These are phyloP conservation scores for Paracentrotus lividus DNA, from an alignment of 53 echinoderm and acorn worm species.

Conservation along the genomic window DNA sequence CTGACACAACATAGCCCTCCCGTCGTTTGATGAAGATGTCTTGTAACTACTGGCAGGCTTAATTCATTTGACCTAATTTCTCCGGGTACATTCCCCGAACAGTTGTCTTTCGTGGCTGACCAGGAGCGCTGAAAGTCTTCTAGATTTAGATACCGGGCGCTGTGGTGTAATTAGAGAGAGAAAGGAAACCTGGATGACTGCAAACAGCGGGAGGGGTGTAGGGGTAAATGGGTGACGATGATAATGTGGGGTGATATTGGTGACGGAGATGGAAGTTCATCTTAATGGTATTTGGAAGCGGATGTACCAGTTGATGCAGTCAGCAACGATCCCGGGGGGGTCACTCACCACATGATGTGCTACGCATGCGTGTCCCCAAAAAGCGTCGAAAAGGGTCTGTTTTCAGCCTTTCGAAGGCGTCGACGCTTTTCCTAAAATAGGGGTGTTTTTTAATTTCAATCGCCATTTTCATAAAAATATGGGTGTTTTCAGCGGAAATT, in stretches of 20 bases:
- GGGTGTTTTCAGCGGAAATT: no score
- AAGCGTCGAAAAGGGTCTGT: no score
- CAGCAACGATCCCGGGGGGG: no score
- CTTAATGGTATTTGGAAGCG: no score
- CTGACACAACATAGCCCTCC: conserved; percentile 10
- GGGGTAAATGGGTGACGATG: neutral
- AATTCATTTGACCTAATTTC: conserved; percentile 40
- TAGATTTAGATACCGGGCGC: neutral
- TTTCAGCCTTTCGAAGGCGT: no score
- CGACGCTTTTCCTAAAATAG: no score
- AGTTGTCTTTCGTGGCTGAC: conserved; percentile 14
- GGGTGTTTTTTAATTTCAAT: no score
- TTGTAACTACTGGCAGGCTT: conserved; percentile 29
- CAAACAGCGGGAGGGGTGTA: neutral
- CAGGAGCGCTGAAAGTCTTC: conserved; percentile 25
- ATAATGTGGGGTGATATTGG: neutral
- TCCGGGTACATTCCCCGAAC: conserved; percentile 27
- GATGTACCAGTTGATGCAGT: no score
- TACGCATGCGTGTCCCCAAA: no score
- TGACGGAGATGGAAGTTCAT: neutral
- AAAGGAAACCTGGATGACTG: neutral
- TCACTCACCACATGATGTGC: no score
- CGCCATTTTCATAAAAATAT: no score
- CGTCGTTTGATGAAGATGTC: conserved; percentile 20
- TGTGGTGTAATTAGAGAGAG: conserved; percentile 8